A percentile compares a stretch with the other conserved stretches of the same genome.
phyloP scores from a whole-genome alignment of 2,113 vertebrate species.

The Anser cygnoides region DNA sequence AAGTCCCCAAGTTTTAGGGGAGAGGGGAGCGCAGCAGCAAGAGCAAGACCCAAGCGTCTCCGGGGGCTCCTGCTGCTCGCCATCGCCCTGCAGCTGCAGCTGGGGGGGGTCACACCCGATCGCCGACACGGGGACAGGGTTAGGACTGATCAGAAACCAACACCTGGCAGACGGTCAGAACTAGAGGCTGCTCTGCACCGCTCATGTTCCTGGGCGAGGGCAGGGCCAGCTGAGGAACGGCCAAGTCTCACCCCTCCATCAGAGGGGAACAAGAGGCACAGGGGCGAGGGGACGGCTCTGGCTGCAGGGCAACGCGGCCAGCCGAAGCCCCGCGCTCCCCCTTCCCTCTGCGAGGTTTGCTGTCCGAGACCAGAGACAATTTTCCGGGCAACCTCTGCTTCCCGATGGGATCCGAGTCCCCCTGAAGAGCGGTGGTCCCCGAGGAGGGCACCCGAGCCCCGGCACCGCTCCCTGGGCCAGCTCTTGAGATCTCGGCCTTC shows the following conservation, averaged over 20 bases:
- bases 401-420: rapidly evolving
- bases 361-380: rapidly evolving
- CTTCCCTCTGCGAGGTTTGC: background rate
- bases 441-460: background rate
- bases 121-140: rapidly evolving
- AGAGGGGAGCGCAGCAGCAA: background rate
- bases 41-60: background rate
- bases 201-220: rapidly evolving
- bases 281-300: background rate
- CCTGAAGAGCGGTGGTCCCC: background rate
- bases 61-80: background rate
- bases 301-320: rapidly evolving
- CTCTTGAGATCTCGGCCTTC: background rate
- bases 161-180: background rate
- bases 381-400: background rate
- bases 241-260: rapidly evolving
- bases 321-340: rapidly evolving
- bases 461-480: rapidly evolving
- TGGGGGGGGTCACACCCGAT: rapidly evolving
- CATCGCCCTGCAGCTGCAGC: background rate
- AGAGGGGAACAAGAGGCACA: rapidly evolving
- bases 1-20: background rate
- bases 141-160: background rate
- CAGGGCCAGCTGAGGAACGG: background rate
- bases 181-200: rapidly evolving